Evolutionary conservation across 2,113 vertebrate species (phyloP), one percentile per base, ranked within the genome.

Genomic region (Coptodon bakossiorum): DNA sequence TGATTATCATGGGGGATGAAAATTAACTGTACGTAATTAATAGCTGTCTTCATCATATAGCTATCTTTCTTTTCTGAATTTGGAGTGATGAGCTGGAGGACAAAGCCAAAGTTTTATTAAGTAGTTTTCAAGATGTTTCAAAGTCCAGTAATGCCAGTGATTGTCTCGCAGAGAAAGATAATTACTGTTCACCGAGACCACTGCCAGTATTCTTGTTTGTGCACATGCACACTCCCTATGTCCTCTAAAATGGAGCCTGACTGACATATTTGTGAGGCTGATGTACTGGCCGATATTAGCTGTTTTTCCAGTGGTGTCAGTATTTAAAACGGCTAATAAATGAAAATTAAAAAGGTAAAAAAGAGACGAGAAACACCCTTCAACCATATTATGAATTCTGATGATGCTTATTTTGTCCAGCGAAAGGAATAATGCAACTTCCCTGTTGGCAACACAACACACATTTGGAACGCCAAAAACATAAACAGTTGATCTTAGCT

Each of bases 161-260:
- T 50, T 76, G 71, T 76, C 43, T 76, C 2, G 1, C 43, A 76
- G 71, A 50, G 71, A 76, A 50, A 31, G 71, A 50, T 48, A 76
- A 19, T 76, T 76, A 48, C 43, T 29, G 43, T 48, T 76, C 16
- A 76, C 71, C 1, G 4, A 89, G 90, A 93, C 93, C 91, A 88
- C 89, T 93, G 94, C 91, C 90, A 92, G 89, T 84, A 89, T 92
- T 89, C 56, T 90, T 86, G 81, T 95, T 93, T 36, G 59, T 86
- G 89, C 90, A 91, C 81, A 92, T 93, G 90, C 89, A 90, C 91
- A 92, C 89, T 91, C 89, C 87, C 85, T 88, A 81, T 94, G 94
- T 95, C 92, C 91, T 94, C 89, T 90, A 87, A 27, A 73, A 45
- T 43, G 13, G n/a, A 45, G 22, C 5, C 36, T 40, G 19, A 40